Conservation (phyloP, 2,888 invertebrate species). For the Acronicta aceris region DNA sequence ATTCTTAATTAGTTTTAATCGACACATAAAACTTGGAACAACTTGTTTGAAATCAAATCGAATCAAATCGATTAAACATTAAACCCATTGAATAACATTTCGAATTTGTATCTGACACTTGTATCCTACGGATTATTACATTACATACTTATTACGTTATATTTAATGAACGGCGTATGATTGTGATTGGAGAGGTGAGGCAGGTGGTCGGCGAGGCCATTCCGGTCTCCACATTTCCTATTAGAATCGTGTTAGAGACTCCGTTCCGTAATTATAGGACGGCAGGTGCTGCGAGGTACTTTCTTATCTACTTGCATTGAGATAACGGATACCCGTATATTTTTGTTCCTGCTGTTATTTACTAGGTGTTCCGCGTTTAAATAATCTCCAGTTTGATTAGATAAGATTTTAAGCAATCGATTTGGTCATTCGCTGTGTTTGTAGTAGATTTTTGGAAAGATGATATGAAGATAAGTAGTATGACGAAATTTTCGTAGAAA, state of each 20-base stretch:
- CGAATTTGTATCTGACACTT: conserved; percentile 49
- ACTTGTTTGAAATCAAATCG: conserved; percentile 22
- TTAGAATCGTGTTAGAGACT: conserved; percentile 81
- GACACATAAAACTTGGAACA: conserved; percentile 20
- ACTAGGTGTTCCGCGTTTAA: conserved; percentile 41
- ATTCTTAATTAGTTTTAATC: conserved; percentile 10
- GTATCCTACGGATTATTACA: conserved; percentile 48
- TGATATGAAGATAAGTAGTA: background rate
- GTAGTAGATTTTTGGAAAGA: background rate
- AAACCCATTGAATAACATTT: conserved; percentile 31
- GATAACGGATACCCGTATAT: conserved; percentile 70
- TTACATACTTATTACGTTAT: conserved; percentile 41
- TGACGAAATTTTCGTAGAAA: too few relatives aligned
- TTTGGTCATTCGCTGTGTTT: conserved; percentile 15
- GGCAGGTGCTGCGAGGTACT: conserved; percentile 81
- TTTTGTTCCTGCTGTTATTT: conserved; percentile 56
- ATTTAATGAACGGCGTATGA: conserved; percentile 53
- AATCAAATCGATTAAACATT: background rate
- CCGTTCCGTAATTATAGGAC: conserved; percentile 81
- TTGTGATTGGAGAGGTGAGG: conserved; percentile 59
- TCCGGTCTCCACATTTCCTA: conserved; percentile 78
- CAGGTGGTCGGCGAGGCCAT: conserved; percentile 74
- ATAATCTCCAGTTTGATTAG: conserved; percentile 38
- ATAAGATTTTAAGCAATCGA: conserved; percentile 33
- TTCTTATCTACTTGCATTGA: conserved; percentile 73